Evolutionary conservation across 2,113 vertebrate genomes (phyloP), one percentile per base, ranked within the genome.

Genomic region (Sander vitreus): DNA sequence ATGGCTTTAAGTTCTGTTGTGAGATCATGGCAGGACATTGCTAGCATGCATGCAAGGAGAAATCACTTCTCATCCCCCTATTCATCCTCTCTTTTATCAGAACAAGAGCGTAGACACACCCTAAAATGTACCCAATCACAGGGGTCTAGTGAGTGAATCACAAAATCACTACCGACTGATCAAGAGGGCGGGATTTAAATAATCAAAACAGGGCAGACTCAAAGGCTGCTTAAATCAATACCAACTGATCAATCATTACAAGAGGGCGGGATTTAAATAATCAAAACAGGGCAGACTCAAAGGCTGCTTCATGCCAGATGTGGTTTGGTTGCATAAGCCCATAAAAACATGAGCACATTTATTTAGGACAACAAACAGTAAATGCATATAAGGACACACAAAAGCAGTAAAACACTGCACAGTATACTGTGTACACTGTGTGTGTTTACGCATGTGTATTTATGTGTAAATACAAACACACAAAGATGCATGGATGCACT

Each of bases 151-250:
- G 78, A 73, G 27, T 39, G 6, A 64, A 73, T 91, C 60, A 85
- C 64, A 60, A 7, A 6, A 66, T 83, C 80, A 81, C 51, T 70
- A 78, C 6, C 9, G 1, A 23, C 21, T 63, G 25, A 88, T 82
- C 33, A 57, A 79, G 48, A 30, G 2, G 33, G 18, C 39, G 39
- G 33, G 33, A 21, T 58, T 64, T 50, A 25, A 71, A 39, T 81
- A 55, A 66, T 27, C 14, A 18, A 19, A 10, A 59, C 27, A 12
- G 51, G 30, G 47, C 10, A 67, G 67, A 81, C 65, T 18, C 12
- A 5, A 27, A 27, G 27, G 27, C 27, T 27, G 27, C 27, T 27
- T 27, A 7, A 6, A 66, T 84, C 80, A 81, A 55, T 70, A 78
- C 6, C 6, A 1, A 23, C 21, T 63, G 27, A 88, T 82, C 33